Percentiles rank a stretch among this genome's conserved stretches.
Conservation (phyloP, 2,888 invertebrate genomes). For the Drosophila limbata region DNA sequence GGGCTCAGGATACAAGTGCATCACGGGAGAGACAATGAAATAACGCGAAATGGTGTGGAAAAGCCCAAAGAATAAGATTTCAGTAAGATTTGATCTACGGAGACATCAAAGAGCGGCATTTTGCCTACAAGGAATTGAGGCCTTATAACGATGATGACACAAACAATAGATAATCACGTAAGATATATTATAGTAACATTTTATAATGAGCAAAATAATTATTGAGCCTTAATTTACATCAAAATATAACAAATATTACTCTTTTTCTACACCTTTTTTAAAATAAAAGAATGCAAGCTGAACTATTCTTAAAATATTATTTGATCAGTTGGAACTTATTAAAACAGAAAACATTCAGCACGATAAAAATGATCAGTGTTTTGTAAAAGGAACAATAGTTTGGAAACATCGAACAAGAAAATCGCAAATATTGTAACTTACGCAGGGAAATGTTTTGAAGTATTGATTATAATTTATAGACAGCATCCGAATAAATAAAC, state of each 20-base stretch:
- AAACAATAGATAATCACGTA: conserved; percentile 1
- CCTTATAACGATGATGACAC: background rate
- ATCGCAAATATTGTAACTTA: too few relatives aligned
- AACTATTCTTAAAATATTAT: background rate
- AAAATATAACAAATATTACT: background rate
- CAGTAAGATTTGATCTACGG: conserved; percentile 26
- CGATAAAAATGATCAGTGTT: too few relatives aligned
- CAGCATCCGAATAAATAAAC: too few relatives aligned
- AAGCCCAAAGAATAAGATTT: conserved; percentile 18
- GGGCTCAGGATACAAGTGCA: conserved; percentile 53
- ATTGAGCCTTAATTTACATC: background rate
- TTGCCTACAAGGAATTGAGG: conserved; percentile 9
- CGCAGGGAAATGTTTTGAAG: too few relatives aligned
- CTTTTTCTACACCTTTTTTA: too few relatives aligned
- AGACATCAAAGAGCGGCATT: conserved; percentile 43
- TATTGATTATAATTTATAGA: too few relatives aligned
- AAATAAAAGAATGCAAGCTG: background rate
- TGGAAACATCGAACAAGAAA: too few relatives aligned
- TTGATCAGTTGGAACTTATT: background rate
- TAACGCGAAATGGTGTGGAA: conserved; percentile 34
- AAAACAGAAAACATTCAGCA: too few relatives aligned
- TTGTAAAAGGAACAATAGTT: too few relatives aligned
- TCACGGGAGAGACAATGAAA: background rate
- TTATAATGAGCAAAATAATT: background rate
- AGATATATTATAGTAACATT: background rate